These are phyloP conservation scores for Aleiodes sp. DNA, from an alignment of 1,140 invertebrate species.

Conservation along the genomic window DNA sequence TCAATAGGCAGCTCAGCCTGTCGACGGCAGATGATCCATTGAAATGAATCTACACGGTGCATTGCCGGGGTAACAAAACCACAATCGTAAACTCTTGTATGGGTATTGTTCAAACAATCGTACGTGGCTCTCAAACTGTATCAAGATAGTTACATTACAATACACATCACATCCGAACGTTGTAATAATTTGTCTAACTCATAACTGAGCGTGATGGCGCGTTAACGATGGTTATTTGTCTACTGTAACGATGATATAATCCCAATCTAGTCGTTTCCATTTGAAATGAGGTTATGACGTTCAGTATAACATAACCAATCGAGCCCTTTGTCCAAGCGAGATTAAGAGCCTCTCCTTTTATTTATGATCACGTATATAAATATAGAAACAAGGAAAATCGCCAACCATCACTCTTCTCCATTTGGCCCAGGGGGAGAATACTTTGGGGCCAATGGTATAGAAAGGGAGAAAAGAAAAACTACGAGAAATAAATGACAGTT, in stretches of 20 bases:
- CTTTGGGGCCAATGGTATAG: background rate
- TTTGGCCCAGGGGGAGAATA: background rate
- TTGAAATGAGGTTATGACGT: background rate
- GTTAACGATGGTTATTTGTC: constrained; percentile 37
- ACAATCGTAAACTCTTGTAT: background rate
- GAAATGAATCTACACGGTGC: constrained; percentile 43
- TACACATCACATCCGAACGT: background rate
- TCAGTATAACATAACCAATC: background rate
- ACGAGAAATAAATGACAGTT: constrained; percentile 57
- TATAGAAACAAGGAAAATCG: constrained; percentile 7
- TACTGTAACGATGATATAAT: constrained; percentile 36
- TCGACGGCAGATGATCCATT: constrained; percentile 53
- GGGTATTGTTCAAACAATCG: background rate
- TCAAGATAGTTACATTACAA: background rate
- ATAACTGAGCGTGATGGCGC: constrained; percentile 1
- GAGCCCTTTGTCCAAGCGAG: background rate
- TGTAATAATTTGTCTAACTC: background rate
- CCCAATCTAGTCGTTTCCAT: constrained; percentile 14
- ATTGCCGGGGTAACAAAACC: background rate
- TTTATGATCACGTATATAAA: constrained; percentile 20
- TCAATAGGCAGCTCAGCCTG: constrained; percentile 35
- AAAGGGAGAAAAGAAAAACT: constrained; percentile 3
- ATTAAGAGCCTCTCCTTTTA: constrained; percentile 1
- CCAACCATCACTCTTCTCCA: background rate
- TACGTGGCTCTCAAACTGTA: background rate